Base-by-base conservation (phyloP, 2,888 invertebrate genomes). In the Aproaerema taeniolella region DNA sequence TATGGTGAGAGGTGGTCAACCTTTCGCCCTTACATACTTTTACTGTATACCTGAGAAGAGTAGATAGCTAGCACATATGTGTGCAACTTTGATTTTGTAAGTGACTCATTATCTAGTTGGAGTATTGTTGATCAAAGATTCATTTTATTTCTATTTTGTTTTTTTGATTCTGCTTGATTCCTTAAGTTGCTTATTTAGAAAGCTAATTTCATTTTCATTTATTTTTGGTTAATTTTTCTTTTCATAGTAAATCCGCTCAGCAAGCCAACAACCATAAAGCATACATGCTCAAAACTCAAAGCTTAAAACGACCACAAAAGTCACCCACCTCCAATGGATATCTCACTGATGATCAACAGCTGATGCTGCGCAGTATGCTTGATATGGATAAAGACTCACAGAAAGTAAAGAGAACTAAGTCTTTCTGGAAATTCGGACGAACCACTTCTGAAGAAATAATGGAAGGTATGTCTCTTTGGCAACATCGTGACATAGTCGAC, bases 401-500 rank as follows among this genome's bases (percentile, higher is more conserved):
- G 42, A 88, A 82, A 53, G 90, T 95, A 0, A 95, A 95, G 61
- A 83, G 95, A 32, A 95, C 94, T 0, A 95, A 95, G 67, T 94
- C 94, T 0, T 93, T 95, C 63, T 95, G 95, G 95, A 91, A 92
- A 59, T 95, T 95, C 57, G 91, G 94, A 13, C 90, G 92, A 40
- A 90, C 90, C 1, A 89, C 89, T 11, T 90, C 91, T 39, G 90
- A 89, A 53, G 94, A 95, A 45, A 93, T 95, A 36, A 83, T 95
- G 57, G 94, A 94, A 58, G 95, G 95, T 0, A 95, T 95, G 95
- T 91, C 94, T 0, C 82, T 95, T 38, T 95, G 95, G 95, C 92
- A 92, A 61, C 95, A 95, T 65, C 88, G 95, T 24, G 95, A 95
- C 53, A 87, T 95, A 45, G 94, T 95, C 0, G 94, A 93, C 53